Evolutionary conservation across 30 jellyfish, hydroid and myxozoan genomes (phyloP), one percentile per base, ranked within the genome.

Genomic region (Cassiopea xamachana): DNA sequence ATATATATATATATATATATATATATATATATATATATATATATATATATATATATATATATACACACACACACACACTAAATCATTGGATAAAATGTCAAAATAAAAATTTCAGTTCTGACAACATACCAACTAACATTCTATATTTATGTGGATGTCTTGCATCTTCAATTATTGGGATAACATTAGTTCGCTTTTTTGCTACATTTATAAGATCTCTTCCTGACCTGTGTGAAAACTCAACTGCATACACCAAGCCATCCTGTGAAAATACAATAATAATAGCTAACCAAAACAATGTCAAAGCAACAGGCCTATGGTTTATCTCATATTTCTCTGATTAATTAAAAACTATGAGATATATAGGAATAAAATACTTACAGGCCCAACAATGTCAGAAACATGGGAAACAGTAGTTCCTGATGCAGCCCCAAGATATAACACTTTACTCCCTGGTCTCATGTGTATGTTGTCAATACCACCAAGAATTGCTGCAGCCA

Each of bases 361-460:
- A 55, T 10, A 55, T 55, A 3, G 64, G 7, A 55, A 3, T 3
- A 55, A 55, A 55, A 55, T 17, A 87, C 99, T 87, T 92, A 96
- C 99, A 1, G 99, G 99, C 60, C 99, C 99, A 62, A 97, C 99
- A 43, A 97, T 88, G 75, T 97, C 99, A 1, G 99, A 97, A 1
- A 97, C 99, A 84, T 97, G 99, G 39, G 99, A 97, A 13, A 97
- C 99, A 19, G 99, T 97, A 0, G 99, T 97, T 51, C 99, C 99
- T 1, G 99, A 97, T 4, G 99, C 99, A 46, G 99, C 99, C 7
- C 99, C 99, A 43, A 97, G 94, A 73, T 97, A 97, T 73, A 97
- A 62, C 7, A 97, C 98, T 87, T 97, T 97, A 4, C 98, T 77
- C 45, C 99, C 99, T 55, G 99, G 99, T 84, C 87, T 90, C 86